A percentile compares a stretch with the other conserved stretches of the same genome.
These are phyloP conservation scores for Tipula helvola DNA, from an alignment of 2,888 invertebrate genomes.

Conservation along the genomic window DNA sequence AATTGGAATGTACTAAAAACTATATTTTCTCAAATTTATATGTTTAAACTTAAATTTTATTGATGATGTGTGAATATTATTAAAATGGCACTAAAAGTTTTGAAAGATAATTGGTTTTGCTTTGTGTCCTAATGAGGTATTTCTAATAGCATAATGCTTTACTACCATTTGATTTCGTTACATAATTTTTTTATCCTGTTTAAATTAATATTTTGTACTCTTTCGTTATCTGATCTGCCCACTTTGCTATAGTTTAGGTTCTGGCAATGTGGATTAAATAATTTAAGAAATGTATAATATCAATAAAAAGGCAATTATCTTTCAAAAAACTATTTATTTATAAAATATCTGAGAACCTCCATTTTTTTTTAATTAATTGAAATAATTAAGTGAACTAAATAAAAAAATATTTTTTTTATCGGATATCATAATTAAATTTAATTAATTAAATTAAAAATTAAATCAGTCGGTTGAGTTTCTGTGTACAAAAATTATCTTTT, in stretches of 20 bases:
- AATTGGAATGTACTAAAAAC: background rate
- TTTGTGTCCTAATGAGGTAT: background rate
- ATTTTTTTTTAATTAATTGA: background rate
- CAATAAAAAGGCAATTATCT: background rate
- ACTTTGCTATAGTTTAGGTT: background rate
- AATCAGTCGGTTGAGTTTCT: conserved; percentile 8
- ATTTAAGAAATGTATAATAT: background rate
- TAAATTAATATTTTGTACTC: background rate
- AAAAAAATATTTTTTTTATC: background rate
- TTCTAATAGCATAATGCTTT: background rate
- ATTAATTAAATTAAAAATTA: background rate
- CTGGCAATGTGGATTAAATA: background rate
- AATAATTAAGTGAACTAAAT: background rate
- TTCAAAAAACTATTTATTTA: background rate
- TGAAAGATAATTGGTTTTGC: background rate
- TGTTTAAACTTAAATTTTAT: background rate
- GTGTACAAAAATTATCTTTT: background rate
- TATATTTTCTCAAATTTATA: background rate
- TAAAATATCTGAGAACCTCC: background rate
- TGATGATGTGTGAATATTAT: background rate
- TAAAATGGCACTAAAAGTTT: background rate
- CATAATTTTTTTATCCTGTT: background rate
- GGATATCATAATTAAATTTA: background rate
- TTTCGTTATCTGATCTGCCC: background rate
- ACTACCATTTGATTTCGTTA: background rate